Evolutionary conservation across 2,888 invertebrate genomes (phyloP).

Genomic region (Microplitis manilae): DNA sequence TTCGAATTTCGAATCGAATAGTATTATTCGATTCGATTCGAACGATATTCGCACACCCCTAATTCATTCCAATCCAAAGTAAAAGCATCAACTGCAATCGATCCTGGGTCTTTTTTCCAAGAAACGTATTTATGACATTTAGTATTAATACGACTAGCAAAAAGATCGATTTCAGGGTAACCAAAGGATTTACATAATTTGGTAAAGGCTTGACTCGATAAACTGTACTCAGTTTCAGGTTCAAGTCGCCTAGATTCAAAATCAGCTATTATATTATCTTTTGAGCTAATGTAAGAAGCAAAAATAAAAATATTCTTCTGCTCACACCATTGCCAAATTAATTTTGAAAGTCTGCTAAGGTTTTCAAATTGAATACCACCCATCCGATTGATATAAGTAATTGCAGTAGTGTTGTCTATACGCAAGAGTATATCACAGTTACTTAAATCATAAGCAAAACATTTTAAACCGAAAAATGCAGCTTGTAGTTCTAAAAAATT

Average conservation of each 20-base stretch:
- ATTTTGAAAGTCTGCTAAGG: conserved; percentile 22
- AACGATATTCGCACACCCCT: too few species aligned
- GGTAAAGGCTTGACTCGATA: conserved; percentile 21
- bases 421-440: conserved; percentile 33
- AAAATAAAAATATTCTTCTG: conserved; percentile 20
- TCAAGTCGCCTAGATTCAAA: conserved; percentile 27
- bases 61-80: too few species aligned
- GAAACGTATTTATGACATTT: conserved; percentile 27
- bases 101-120: neutral
- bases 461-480: conserved; percentile 38
- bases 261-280: conserved; percentile 21
- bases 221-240: conserved; percentile 30
- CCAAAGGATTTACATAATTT: conserved; percentile 16
- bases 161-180: conserved; percentile 24
- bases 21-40: too few species aligned
- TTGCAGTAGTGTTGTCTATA: conserved; percentile 45
- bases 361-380: conserved; percentile 33
- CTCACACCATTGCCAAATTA: conserved; percentile 43
- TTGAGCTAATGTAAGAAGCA: conserved; percentile 33
- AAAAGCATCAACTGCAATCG: neutral
- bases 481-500: neutral
- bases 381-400: conserved; percentile 45
- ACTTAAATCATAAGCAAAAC: conserved; percentile 24
- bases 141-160: conserved; percentile 23
- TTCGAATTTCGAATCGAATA: too few species aligned